Evolutionary conservation across 1,140 invertebrate genomes (phyloP), one percentile per base, ranked within the genome.

Genomic region (Vanessa tameamea): DNA sequence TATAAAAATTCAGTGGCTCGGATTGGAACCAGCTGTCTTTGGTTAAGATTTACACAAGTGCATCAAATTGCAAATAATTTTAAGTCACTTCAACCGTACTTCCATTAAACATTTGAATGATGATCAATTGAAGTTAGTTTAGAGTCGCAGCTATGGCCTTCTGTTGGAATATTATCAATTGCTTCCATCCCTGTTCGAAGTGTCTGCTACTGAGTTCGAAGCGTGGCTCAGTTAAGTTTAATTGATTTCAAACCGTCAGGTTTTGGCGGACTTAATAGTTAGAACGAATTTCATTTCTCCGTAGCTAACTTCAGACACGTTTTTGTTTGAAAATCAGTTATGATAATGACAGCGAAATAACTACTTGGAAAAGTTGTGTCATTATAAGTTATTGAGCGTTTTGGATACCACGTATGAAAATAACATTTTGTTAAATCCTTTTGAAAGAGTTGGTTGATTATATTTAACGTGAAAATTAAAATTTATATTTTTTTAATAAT

Each of bases 201-300:
- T 57, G 20, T 69, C 66, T 59, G 66, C 37, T 31, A 68, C 53
- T 47, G 37, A 43, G 37, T 69, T 69, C 53, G 66, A 47, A 69
- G 66, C 53, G 47, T 47, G 57, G 15, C 43, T 72, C 50, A 59
- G 50, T 66, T 66, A 73, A 77, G 71, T 73, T 73, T 77, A 77
- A 77, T 77, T 73, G 61, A 53, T 70, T 75, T 47, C 47, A 61
- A 50, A 73, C 63, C 55, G 53, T 53, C 47, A 72, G 70, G 64
- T 77, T 73, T 77, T 53, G 70, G 67, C 37, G 48, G 57, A 66
- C 65, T 72, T 71, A 59, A 75, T 70, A 69, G 67, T 72, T 76
- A 11, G 51, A 55, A 67, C 57, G 20, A 63, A 47, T 73, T 77
- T 68, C 37, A 73, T 69, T 73, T 70, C 66, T 59, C 51, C 69